Evolutionary conservation across 2,113 vertebrate genomes (phyloP).

Genomic region (Lophura nycthemera): DNA sequence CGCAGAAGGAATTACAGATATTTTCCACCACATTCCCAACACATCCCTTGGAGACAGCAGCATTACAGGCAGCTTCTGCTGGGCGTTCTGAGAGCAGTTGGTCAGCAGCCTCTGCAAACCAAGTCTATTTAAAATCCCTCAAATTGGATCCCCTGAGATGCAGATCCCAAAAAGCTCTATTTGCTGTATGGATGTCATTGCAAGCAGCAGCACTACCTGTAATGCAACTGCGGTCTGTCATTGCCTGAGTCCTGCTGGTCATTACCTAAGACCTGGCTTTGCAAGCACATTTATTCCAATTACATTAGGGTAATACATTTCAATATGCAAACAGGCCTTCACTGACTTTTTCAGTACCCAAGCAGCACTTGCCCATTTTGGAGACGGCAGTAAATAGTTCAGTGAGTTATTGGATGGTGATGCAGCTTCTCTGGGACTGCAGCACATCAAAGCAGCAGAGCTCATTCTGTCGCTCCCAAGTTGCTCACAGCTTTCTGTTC

Average conservation of each 20-base stretch:
- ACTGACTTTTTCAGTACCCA: not conserved
- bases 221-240: rapidly evolving
- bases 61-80: not conserved
- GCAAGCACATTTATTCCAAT: rapidly evolving
- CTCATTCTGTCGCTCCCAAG: not conserved
- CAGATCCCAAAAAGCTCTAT: not conserved
- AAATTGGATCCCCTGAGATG: not conserved
- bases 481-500: not conserved
- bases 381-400: not conserved
- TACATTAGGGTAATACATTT: rapidly evolving
- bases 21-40: not conserved
- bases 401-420: not conserved
- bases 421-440: rapidly evolving
- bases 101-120: not conserved
- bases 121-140: not conserved
- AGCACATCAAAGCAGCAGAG: not conserved
- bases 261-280: not conserved
- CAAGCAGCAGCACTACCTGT: not conserved
- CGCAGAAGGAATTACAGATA: not conserved
- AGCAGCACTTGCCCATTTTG: not conserved
- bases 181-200: not conserved
- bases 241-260: not conserved
- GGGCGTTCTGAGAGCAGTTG: not conserved
- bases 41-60: not conserved
- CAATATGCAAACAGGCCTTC: not conserved